Conservation (phyloP, 2,113 vertebrate species). For the Petaurus breviceps region DNA sequence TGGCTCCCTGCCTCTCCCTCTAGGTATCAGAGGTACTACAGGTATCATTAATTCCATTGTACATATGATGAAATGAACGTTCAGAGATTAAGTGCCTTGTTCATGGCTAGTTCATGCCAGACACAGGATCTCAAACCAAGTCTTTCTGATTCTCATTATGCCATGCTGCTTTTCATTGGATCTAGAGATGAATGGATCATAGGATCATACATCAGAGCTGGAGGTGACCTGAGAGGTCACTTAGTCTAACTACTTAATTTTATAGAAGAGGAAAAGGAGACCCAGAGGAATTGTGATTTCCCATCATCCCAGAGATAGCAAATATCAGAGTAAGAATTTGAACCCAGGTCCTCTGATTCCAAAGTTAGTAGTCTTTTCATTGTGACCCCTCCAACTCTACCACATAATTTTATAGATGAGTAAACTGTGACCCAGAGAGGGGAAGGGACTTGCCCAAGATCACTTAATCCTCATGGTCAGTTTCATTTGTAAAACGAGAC, state of each 20-base stretch:
- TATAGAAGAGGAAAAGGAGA: not conserved
- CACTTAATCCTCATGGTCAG: not conserved
- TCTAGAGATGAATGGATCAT: not conserved
- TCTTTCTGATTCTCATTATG: not conserved
- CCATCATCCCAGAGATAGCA: not conserved
- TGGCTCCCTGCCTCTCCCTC: not conserved
- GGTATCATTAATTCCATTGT: not conserved
- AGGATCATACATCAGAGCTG: not conserved
- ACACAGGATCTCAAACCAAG: not conserved
- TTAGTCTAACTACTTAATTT: not conserved
- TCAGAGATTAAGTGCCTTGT: not conserved
- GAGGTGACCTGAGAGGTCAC: not conserved
- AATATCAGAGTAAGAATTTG: not conserved
- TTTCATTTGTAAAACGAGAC: not conserved
- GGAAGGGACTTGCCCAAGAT: not conserved
- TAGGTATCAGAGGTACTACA: not conserved
- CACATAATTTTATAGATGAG: not conserved
- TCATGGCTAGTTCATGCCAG: not conserved
- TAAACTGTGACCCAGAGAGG: not conserved
- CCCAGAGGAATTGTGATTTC: not conserved
- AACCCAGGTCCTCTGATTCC: not conserved
- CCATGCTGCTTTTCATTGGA: not conserved
- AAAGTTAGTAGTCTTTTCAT: not conserved
- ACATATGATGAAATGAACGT: not conserved
- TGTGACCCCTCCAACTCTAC: not conserved